phyloP scores from a whole-genome alignment of 2,113 vertebrate species.

The Chlamydotis undulata region DNA sequence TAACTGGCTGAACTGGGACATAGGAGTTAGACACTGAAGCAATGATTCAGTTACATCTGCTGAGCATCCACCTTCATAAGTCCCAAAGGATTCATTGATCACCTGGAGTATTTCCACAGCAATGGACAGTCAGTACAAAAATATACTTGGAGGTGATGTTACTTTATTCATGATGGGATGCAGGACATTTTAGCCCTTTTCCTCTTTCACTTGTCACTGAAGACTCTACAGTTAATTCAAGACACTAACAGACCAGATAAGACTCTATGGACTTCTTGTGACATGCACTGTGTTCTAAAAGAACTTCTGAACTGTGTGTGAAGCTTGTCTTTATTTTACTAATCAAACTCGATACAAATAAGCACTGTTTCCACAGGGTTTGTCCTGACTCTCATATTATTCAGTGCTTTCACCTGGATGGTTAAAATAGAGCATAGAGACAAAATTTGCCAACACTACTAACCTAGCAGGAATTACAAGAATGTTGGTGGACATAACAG shows the following conservation, averaged over 20 bases:
- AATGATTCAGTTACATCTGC: accelerated
- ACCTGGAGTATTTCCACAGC: not conserved
- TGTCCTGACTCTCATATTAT: not conserved
- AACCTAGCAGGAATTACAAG: not conserved
- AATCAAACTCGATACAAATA: not conserved
- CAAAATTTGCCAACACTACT: not conserved
- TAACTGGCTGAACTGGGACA: not conserved
- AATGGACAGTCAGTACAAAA: not conserved
- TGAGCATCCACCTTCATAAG: not conserved
- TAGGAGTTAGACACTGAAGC: accelerated
- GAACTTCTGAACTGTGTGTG: not conserved
- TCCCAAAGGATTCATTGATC: not conserved
- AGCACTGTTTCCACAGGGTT: not conserved
- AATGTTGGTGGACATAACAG: not conserved
- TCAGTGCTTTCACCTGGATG: not conserved
- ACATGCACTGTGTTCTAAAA: not conserved
- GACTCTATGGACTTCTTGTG: not conserved
- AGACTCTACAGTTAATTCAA: not conserved
- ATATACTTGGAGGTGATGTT: not conserved
- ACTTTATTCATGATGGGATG: not conserved
- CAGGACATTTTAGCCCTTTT: not conserved
- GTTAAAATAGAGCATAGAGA: not conserved
- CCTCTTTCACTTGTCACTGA: not conserved
- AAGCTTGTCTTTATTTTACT: not conserved
- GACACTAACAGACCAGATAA: not conserved